phyloP scores from a whole-genome alignment of 2,113 vertebrate genomes.

The Hippocampus mohnikei region DNA sequence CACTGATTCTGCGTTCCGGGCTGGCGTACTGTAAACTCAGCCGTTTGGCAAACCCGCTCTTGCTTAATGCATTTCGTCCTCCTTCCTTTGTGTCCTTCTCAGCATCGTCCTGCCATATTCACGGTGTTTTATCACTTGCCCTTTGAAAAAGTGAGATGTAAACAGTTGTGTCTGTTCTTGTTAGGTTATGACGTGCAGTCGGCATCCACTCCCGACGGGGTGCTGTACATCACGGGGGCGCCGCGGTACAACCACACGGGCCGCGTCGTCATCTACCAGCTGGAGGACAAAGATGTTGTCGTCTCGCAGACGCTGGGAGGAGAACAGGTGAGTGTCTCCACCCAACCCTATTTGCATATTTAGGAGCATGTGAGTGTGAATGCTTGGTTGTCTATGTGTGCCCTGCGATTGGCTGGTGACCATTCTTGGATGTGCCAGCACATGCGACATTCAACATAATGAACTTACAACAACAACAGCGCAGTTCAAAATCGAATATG shows the following conservation, averaged over 20 bases:
- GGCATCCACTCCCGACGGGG: constrained; percentile 72
- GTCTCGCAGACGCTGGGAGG: constrained; percentile 83
- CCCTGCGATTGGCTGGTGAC: no score
- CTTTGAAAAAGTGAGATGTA: constrained; percentile 9
- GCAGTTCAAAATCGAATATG: no score
- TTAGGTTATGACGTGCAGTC: constrained; percentile 91
- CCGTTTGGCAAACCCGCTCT: constrained; percentile 27
- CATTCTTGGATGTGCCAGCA: no score
- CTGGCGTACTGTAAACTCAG: constrained; percentile 44
- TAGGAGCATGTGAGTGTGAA: no score
- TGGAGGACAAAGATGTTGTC: constrained; percentile 61
- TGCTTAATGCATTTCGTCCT: constrained; percentile 4
- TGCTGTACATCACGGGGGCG: constrained; percentile 87
- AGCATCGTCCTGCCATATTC: constrained; percentile 21
- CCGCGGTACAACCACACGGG: constrained; percentile 94
- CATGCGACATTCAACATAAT: no score
- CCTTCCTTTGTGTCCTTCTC: constrained; percentile 10
- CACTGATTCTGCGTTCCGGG: constrained; percentile 9
- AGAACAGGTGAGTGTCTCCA: constrained; percentile 79
- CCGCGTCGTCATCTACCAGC: constrained; percentile 84
- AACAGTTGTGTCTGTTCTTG: constrained; percentile 15
- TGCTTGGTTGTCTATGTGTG: no score
- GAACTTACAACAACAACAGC: no score
- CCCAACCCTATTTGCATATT: no score
- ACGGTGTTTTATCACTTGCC: constrained; percentile 39